These are phyloP conservation scores for Orchesella cincta DNA, from an alignment of 1,140 invertebrate species.

Conservation along the genomic window DNA sequence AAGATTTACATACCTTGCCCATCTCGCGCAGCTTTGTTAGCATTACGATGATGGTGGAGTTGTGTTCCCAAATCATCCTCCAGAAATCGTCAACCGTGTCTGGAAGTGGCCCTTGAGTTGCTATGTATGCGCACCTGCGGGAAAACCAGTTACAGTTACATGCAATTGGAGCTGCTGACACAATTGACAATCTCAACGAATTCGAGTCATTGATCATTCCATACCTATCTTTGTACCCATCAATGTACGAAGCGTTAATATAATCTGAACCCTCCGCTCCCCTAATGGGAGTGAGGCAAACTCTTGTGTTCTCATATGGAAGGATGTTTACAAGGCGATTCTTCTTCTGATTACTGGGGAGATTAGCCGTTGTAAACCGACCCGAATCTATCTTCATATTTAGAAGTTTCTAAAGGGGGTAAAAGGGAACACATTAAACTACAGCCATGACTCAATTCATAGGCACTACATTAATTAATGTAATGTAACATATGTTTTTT, in stretches of 20 bases:
- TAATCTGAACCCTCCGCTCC: conserved; percentile 96
- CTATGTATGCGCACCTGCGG: conserved; percentile 86
- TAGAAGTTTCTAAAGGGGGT: conserved; percentile 76
- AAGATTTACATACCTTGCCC: conserved; percentile 73
- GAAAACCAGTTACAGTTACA: too few relatives aligned
- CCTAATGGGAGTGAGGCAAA: conserved; percentile 86
- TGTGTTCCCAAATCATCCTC: conserved; percentile 99
- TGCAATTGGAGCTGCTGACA: too few relatives aligned
- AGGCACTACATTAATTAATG: conserved; percentile 33
- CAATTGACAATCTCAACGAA: too few relatives aligned
- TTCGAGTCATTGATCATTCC: too few relatives aligned
- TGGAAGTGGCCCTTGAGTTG: conserved; percentile 92
- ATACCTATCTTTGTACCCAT: conserved; percentile 69
- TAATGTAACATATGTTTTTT: too few relatives aligned
- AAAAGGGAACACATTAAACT: too few relatives aligned
- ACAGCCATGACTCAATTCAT: conserved; percentile 18
- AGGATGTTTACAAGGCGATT: conserved; percentile 96
- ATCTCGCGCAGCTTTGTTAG: conserved; percentile 96
- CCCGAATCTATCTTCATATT: conserved; percentile 92
- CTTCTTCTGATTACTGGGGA: conserved; percentile 96
- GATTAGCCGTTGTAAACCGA: conserved; percentile 91
- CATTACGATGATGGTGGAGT: conserved; percentile 99
- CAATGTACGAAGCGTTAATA: conserved; percentile 97
- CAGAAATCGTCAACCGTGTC: conserved; percentile 98
- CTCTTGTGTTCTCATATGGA: conserved; percentile 93